Evolutionary conservation across 2,888 invertebrate genomes (phyloP), one percentile per base, ranked within the genome.

Genomic region (Orthosia gothica): DNA sequence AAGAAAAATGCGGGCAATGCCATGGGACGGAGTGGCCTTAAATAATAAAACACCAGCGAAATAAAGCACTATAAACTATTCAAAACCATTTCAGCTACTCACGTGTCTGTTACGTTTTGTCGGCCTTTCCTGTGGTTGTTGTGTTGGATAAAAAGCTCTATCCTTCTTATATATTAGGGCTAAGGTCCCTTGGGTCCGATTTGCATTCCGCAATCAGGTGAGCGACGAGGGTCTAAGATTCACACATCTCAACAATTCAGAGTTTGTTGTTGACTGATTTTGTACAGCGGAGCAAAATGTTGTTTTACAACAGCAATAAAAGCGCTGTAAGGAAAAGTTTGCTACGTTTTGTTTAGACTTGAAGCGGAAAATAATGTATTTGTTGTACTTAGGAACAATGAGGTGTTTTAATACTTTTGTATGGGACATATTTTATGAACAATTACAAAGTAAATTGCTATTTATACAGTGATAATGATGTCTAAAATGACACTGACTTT

Each of bases 181-280:
- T 87, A 90, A 79, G 89, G 81, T 93, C 92, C 91, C 90, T 65
- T 88, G 91, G 89, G 93, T 54, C 57, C 89, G 84, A 91, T 93
- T 92, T 90, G 90, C 90, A 90, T 93, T 91, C 92, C 92, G 92
- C 92, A 93, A 93, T 92, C 93, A 93, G 93, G 92, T 93, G 90
- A 92, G 87, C 90, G 91, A 92, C 90, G 89, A 92, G 93, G 93
- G 93, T 92, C 89, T 88, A 88, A 90, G 89, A 91, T 89, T 91
- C 89, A 87, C 90, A 87, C 88, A 90, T 90, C 91, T 93, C 91
- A 90, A 91, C 92, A 91, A 89, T 90, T 90, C 89, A 75, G 88
- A 90, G 89, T 90, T 90, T 87, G 89, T 88, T 89, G 90, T 89
- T 89, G 91, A 92, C 90, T 91, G 90, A 91, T 90, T 91, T 89